A percentile compares a stretch with the other conserved stretches of the same genome.
Evolutionary conservation across 2,888 invertebrate genomes (phyloP).

Genomic region (Parnassius mnemosyne): DNA sequence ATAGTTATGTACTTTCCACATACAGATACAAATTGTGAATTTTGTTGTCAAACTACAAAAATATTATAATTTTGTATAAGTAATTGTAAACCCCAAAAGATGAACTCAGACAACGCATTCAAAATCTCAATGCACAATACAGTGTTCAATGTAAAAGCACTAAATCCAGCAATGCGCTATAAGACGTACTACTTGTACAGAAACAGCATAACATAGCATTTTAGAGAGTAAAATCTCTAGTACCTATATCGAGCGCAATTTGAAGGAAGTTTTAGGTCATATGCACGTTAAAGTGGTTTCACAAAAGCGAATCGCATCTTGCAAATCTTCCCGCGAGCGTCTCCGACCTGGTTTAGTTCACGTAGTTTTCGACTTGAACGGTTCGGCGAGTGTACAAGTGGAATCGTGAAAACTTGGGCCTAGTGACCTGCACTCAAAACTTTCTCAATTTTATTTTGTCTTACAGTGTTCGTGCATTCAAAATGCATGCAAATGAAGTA

Average conservation of each 20-base stretch:
- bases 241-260: constrained; percentile 13
- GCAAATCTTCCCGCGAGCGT: constrained; percentile 40
- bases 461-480: constrained; percentile 7
- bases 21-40: too few species aligned
- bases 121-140: too few species aligned
- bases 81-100: too few species aligned
- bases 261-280: constrained; percentile 21
- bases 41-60: too few species aligned
- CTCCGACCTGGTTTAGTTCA: constrained; percentile 62
- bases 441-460: constrained; percentile 22
- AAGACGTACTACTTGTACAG: not conserved
- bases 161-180: not conserved
- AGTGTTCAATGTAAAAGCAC: not conserved
- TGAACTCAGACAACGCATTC: too few species aligned
- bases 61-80: too few species aligned
- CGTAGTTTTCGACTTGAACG: constrained; percentile 37
- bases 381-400: constrained; percentile 35
- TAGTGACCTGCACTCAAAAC: constrained; percentile 26
- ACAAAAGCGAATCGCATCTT: constrained; percentile 30
- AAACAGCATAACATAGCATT: not conserved
- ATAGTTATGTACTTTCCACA: too few species aligned
- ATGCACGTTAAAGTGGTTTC: constrained; percentile 25
- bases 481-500: not conserved
- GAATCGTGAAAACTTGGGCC: constrained; percentile 19
- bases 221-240: constrained; percentile 12